Percentiles rank a stretch among this genome's conserved stretches.
Conservation (phyloP, 2,113 vertebrate species). For the Capra hircus region DNA sequence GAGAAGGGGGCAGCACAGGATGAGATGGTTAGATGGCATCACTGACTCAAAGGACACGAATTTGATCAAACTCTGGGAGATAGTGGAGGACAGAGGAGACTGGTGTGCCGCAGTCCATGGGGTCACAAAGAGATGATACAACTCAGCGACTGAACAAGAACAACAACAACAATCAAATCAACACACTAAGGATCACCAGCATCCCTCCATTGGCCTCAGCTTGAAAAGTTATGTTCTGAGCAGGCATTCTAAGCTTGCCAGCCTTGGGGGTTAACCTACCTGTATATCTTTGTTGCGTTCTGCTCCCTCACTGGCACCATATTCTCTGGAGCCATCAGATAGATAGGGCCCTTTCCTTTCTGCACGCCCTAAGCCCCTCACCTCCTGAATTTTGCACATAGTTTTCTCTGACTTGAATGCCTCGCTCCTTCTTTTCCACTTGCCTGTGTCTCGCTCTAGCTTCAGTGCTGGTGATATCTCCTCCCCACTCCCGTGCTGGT, state of each 20-base stretch:
- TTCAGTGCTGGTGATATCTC: neutral
- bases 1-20: neutral
- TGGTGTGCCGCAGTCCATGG: neutral
- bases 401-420: neutral
- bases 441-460: neutral
- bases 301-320: too few species aligned
- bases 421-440: neutral
- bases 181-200: neutral
- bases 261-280: rapidly evolving
- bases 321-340: neutral
- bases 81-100: neutral
- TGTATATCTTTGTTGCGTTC: neutral
- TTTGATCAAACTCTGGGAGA: neutral
- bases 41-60: neutral
- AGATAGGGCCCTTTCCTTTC: neutral
- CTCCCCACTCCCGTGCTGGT: neutral
- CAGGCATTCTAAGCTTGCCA: neutral
- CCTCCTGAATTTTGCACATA: neutral
- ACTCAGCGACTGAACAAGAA: neutral
- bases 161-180: neutral
- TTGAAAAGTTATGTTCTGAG: neutral
- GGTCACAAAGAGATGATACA: neutral
- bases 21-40: neutral
- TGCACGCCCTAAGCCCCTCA: rapidly evolving
- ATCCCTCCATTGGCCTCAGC: neutral